Conservation (phyloP, 2,797 vertebrate genomes). For the Macropus fuliginosus region DNA sequence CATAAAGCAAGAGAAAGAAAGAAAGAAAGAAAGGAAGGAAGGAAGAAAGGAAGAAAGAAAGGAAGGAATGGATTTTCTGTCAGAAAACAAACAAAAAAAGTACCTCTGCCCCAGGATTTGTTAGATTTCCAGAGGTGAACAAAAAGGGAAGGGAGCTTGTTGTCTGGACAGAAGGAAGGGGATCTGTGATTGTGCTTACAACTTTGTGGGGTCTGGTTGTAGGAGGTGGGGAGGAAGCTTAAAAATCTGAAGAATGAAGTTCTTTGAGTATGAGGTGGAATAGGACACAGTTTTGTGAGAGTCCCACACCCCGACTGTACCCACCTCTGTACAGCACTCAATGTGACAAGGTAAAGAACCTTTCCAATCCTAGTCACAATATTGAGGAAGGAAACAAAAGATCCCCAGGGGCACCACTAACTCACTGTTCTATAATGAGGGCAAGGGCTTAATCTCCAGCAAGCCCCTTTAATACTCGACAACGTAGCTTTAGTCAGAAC, state of each 20-base stretch:
- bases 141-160: background rate
- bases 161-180: background rate
- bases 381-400: background rate
- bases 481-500: conserved; percentile 26
- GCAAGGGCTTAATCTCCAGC: conserved; percentile 41
- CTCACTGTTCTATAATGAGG: conserved; percentile 14
- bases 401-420: background rate
- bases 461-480: conserved; percentile 36
- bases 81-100: background rate
- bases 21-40: too few species aligned
- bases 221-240: background rate
- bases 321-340: background rate
- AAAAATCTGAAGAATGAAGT: background rate
- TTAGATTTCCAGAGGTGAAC: conserved; percentile 33
- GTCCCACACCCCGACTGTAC: background rate
- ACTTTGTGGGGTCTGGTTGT: conserved; percentile 1
- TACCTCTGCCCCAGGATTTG: background rate
- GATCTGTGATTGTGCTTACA: background rate
- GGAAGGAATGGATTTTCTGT: background rate
- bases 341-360: background rate
- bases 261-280: background rate
- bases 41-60: background rate
- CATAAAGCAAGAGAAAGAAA: background rate
- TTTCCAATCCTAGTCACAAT: conserved; percentile 7
- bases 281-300: background rate